Evolutionary conservation across 2,888 invertebrate species (phyloP).

Genomic region (Cistogaster globosa): DNA sequence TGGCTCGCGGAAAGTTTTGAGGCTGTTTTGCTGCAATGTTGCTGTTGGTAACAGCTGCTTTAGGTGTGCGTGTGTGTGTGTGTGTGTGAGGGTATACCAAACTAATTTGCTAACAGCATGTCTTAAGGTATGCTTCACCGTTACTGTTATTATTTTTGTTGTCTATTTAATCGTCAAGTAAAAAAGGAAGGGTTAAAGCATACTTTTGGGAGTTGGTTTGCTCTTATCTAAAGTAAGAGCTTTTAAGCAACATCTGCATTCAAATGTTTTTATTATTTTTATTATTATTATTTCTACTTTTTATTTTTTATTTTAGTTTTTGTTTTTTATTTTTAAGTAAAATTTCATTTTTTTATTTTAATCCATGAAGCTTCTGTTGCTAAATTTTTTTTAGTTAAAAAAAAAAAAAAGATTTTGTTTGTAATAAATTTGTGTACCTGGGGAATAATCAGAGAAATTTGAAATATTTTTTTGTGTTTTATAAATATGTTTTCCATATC

Average conservation of each 20-base stretch:
- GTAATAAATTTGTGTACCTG: not conserved
- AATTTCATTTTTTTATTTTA: not conserved
- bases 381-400: not conserved
- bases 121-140: not conserved
- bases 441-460: not conserved
- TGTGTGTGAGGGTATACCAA: not conserved
- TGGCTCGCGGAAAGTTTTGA: not conserved
- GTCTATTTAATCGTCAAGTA: not conserved
- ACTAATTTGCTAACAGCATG: not conserved
- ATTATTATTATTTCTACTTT: not conserved
- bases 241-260: not conserved
- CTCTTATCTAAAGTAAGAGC: not conserved
- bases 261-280: not conserved
- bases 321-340: not conserved
- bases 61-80: not conserved
- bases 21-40: no score
- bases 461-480: not conserved
- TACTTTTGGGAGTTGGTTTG: slow-evolving; percentile 4
- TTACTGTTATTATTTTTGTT: not conserved
- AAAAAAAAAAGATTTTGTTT: not conserved
- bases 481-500: slow-evolving; percentile 8
- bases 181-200: not conserved
- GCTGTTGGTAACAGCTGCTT: not conserved
- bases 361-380: not conserved
- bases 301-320: no score